These are phyloP conservation scores for Acleris cristana DNA, from an alignment of 2,888 invertebrate genomes.

Conservation along the genomic window DNA sequence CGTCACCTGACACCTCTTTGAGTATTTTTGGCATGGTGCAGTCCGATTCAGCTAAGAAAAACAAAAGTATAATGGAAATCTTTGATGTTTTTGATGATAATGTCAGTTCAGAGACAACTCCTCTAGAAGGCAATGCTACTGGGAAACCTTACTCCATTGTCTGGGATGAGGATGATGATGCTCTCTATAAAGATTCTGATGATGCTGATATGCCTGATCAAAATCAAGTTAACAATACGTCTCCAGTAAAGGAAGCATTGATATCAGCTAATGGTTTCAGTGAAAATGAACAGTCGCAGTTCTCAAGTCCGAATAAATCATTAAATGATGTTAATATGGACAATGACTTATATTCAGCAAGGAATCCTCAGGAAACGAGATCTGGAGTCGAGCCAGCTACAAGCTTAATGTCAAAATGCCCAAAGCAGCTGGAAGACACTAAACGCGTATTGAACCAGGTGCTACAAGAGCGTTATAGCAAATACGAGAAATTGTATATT, in stretches of 20 bases:
- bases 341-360: slow-evolving; percentile 48
- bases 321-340: slow-evolving; percentile 54
- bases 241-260: slow-evolving; percentile 44
- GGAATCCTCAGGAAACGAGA: neutral
- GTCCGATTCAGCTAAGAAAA: slow-evolving; percentile 60
- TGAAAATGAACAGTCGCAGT: neutral
- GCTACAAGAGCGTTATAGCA: slow-evolving; percentile 12
- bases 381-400: slow-evolving; percentile 4
- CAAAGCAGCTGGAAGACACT: slow-evolving; percentile 1
- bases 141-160: slow-evolving; percentile 62
- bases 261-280: neutral
- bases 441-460: slow-evolving; percentile 10
- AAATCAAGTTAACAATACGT: slow-evolving; percentile 40
- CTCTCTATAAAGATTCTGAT: slow-evolving; percentile 67
- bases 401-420: slow-evolving; percentile 8
- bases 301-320: slow-evolving; percentile 42
- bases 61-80: slow-evolving; percentile 75
- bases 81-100: slow-evolving; percentile 56
- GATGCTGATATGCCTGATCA: slow-evolving; percentile 41
- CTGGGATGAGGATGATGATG: slow-evolving; percentile 80
- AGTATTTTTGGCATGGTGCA: slow-evolving; percentile 70
- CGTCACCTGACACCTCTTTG: slow-evolving; percentile 45
- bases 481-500: neutral
- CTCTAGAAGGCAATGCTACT: slow-evolving; percentile 57
- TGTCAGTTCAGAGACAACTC: slow-evolving; percentile 55